phyloP scores from a whole-genome alignment of 2,797 vertebrate genomes.

The Eulemur mongoz region DNA sequence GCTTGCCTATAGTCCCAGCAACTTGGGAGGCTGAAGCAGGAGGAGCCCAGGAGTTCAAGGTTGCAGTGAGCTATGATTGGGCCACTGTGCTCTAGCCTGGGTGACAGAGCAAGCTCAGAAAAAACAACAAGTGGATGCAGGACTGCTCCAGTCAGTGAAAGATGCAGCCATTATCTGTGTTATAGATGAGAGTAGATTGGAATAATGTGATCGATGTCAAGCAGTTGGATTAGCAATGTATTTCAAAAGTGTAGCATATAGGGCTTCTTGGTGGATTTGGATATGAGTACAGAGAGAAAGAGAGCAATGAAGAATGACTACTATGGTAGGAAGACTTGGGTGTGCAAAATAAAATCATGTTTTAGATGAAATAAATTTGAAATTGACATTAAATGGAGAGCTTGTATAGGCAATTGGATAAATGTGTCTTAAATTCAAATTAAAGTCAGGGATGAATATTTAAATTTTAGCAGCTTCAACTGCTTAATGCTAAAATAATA shows the following conservation, averaged over 20 bases:
- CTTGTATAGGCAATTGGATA: neutral
- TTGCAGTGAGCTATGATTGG: neutral
- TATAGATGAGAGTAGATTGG: neutral
- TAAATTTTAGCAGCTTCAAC: neutral
- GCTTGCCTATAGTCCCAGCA: neutral
- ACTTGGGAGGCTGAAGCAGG: neutral
- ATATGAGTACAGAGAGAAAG: neutral
- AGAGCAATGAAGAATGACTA: neutral
- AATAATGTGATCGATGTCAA: neutral
- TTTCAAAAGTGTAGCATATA: neutral
- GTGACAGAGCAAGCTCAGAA: too few relatives aligned
- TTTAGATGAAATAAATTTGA: neutral
- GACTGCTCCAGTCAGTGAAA: neutral
- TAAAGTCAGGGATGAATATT: neutral
- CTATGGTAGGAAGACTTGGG: neutral
- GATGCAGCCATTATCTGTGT: neutral
- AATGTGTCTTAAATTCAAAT: neutral
- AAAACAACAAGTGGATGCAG: neutral
- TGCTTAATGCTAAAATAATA: neutral
- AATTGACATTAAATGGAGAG: neutral
- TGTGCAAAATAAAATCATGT: neutral
- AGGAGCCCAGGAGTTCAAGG: neutral
- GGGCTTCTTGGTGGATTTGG: neutral
- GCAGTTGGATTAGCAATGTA: neutral
- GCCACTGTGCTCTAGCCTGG: neutral